phyloP scores from a whole-genome alignment of 1,140 invertebrate genomes.

The Lysiphlebus fabarum region DNA sequence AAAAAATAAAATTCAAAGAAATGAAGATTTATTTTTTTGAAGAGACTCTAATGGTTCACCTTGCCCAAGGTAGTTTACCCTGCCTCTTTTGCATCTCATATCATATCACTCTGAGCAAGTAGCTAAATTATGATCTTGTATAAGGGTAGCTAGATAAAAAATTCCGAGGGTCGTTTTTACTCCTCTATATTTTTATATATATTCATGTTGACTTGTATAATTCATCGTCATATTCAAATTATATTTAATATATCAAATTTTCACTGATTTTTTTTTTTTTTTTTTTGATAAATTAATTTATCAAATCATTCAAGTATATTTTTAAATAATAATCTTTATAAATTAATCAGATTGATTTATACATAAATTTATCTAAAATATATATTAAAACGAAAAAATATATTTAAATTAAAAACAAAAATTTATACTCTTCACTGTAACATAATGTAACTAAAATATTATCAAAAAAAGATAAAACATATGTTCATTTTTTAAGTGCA shows the following conservation, averaged over 20 bases:
- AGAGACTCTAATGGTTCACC: slow-evolving; percentile 44
- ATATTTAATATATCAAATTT: too few relatives aligned
- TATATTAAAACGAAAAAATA: too few relatives aligned
- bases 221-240: too few relatives aligned
- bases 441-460: too few relatives aligned
- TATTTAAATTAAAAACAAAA: too few relatives aligned
- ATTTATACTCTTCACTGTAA: too few relatives aligned
- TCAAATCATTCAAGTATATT: too few relatives aligned
- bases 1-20: slow-evolving; percentile 38
- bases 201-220: too few relatives aligned
- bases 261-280: slow-evolving; percentile 12
- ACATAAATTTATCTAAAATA: too few relatives aligned
- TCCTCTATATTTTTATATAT: slow-evolving; percentile 10
- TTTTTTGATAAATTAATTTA: not conserved
- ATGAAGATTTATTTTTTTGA: slow-evolving; percentile 51
- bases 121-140: slow-evolving; percentile 47
- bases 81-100: slow-evolving; percentile 26
- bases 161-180: slow-evolving; percentile 31
- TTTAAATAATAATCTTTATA: too few relatives aligned
- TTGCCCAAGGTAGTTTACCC: slow-evolving; percentile 33
- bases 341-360: too few relatives aligned
- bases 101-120: slow-evolving; percentile 20
- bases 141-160: slow-evolving; percentile 34
- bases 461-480: too few relatives aligned
- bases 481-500: not conserved